Percentiles rank a stretch among this genome's conserved stretches.
Conservation (phyloP, 2,113 vertebrate species). For the Engystomops pustulosus region DNA sequence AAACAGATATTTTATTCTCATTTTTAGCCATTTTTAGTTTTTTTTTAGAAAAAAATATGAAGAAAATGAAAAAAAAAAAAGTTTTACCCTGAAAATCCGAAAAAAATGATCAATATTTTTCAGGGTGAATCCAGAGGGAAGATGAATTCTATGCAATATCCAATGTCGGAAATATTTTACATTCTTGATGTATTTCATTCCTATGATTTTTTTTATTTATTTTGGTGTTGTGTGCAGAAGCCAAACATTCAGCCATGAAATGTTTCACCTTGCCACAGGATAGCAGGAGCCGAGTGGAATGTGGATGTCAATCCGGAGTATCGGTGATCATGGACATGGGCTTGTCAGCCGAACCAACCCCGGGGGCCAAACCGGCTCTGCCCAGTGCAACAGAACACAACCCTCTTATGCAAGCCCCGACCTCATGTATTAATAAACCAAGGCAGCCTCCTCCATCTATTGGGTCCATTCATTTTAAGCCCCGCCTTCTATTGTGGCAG, state of each 20-base stretch:
- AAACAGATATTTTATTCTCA: constrained; percentile 26
- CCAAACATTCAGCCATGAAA: constrained; percentile 12
- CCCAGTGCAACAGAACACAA: too few relatives aligned
- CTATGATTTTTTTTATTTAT: neutral
- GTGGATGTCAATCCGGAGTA: neutral
- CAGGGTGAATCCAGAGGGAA: constrained; percentile 19
- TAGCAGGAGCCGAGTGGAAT: neutral
- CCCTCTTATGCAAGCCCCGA: neutral
- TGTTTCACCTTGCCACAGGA: neutral
- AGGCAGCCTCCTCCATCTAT: too few relatives aligned
- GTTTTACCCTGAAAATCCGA: constrained; percentile 11
- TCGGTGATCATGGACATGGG: neutral
- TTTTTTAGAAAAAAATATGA: too few relatives aligned
- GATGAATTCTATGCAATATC: constrained; percentile 49
- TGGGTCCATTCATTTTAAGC: too few relatives aligned
- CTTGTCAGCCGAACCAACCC: neutral
- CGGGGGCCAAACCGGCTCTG: too few relatives aligned
- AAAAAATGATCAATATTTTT: constrained; percentile 20
- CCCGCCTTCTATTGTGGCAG: too few relatives aligned
- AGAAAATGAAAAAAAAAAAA: neutral
- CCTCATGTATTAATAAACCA: too few relatives aligned
- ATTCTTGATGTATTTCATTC: neutral
- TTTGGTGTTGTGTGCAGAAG: neutral
- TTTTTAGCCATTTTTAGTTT: constrained; percentile 25
- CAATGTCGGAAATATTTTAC: neutral